Evolutionary conservation across 2,113 vertebrate species (phyloP), one percentile per base, ranked within the genome.

Genomic region (Nothoprocta pentlandii): DNA sequence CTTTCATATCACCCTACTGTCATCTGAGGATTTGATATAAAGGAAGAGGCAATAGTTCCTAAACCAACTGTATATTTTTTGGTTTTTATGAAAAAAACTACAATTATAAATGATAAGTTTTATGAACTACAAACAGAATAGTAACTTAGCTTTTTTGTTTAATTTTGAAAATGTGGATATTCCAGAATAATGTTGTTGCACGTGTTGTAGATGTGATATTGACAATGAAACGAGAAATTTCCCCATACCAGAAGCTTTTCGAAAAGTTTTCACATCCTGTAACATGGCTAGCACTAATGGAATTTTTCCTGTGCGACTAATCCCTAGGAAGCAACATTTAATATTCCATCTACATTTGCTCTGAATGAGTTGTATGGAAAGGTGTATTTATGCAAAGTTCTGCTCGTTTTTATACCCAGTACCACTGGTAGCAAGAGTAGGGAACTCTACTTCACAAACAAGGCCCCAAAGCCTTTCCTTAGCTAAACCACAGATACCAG

Each of bases 401-500:
- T 30, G 49, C 19, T 58, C 66, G 61, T 63, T 89, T 19, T 12
- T 92, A 39, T 81, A 85, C 13, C 56, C 46, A 67, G 58, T 78
- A 90, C 39, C 19, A 78, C 10, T 42, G 12, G 32, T 80, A 41
- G 32, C 47, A 61, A 0, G 0, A 85, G 30, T 6, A 80, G 19
- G 21, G 46, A 93, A 34, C 73, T 80, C 59, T 80, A 71, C 39
- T 53, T 16, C 42, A 87, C 64, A 89, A 90, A 93, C 56, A 85
- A 80, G 49, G 75, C 62, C 53, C 51, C 59, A 90, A 34, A 95
- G 39, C 39, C 47, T 92, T 82, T 77, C 58, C 47, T 92, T 91
- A 71, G 22, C 59, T 85, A 96, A 96, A 95, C 88, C 91, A 82
- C 92, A 89, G 90, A 90, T 93, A 80, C 74, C 83, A 95, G 90